A percentile compares a stretch with the other conserved stretches of the same genome.
Conservation (phyloP, 2,113 vertebrate species). For the Lichenostomus cassidix region DNA sequence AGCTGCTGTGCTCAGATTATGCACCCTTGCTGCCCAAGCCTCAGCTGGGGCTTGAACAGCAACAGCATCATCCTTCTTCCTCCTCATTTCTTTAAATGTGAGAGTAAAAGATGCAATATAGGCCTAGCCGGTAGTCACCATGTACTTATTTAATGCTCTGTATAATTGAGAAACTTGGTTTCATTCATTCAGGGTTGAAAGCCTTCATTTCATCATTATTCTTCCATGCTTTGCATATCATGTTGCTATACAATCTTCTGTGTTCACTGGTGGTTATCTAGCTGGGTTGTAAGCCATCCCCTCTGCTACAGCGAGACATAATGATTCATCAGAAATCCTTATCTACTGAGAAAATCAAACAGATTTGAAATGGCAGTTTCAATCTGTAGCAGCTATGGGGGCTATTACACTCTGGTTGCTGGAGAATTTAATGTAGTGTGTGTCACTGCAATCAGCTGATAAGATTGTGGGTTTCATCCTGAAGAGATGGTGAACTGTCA, state of each 20-base stretch:
- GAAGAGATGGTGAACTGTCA: background rate
- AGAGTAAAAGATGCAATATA: background rate
- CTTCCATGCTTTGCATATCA: background rate
- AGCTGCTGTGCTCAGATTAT: background rate
- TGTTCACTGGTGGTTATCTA: background rate
- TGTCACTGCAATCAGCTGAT: constrained; percentile 14
- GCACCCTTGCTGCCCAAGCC: rapidly evolving
- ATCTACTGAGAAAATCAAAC: background rate
- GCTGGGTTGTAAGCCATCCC: background rate
- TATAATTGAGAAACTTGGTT: background rate
- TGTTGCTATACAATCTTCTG: background rate
- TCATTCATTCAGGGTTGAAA: background rate
- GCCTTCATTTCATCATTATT: background rate
- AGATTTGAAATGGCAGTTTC: constrained; percentile 7
- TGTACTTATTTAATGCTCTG: background rate
- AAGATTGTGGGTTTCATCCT: background rate
- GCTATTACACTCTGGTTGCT: background rate
- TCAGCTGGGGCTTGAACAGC: background rate
- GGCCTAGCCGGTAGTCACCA: background rate
- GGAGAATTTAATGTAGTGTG: constrained; percentile 20
- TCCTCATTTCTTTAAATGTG: background rate
- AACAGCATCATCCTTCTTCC: background rate
- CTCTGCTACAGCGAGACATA: background rate
- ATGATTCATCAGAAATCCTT: background rate
- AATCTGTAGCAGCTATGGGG: background rate